phyloP scores from a whole-genome alignment of 2,888 invertebrate species.

The Cataglyphis albicans region DNA sequence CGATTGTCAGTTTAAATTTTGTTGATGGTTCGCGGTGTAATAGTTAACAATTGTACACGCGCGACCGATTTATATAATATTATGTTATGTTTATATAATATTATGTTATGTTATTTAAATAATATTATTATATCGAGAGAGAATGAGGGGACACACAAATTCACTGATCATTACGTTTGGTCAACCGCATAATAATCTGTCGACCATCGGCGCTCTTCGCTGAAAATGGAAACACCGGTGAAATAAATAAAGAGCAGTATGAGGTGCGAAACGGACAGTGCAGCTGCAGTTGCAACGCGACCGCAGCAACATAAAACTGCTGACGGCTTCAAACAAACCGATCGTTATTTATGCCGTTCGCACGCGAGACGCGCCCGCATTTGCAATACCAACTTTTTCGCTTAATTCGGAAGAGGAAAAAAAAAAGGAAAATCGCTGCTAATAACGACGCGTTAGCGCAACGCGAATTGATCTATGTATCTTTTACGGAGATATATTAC shows the following conservation, averaged over 20 bases:
- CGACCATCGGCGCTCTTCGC: neutral
- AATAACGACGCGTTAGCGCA: neutral
- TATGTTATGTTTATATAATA: neutral
- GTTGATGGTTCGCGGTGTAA: neutral
- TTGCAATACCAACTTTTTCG: conserved; percentile 4
- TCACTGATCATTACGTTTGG: neutral
- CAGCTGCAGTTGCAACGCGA: conserved; percentile 2
- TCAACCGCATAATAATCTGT: neutral
- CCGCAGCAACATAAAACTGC: conserved; percentile 4
- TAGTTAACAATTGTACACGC: neutral
- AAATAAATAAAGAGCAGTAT: neutral
- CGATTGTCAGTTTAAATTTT: conserved; percentile 10
- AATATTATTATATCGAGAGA: neutral
- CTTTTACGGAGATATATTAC: neutral
- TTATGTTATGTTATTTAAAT: neutral
- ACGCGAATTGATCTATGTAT: conserved; percentile 5
- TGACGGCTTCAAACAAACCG: conserved; percentile 13
- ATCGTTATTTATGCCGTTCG: conserved; percentile 24
- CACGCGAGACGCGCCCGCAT: neutral
- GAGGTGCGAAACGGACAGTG: conserved; percentile 25
- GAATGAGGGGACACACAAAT: neutral
- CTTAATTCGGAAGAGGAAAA: neutral
- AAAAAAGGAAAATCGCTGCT: neutral
- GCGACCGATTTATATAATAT: neutral
- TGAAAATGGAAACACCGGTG: neutral